phyloP scores from a whole-genome alignment of 2,888 invertebrate genomes.

The Pseudoips prasinana region DNA sequence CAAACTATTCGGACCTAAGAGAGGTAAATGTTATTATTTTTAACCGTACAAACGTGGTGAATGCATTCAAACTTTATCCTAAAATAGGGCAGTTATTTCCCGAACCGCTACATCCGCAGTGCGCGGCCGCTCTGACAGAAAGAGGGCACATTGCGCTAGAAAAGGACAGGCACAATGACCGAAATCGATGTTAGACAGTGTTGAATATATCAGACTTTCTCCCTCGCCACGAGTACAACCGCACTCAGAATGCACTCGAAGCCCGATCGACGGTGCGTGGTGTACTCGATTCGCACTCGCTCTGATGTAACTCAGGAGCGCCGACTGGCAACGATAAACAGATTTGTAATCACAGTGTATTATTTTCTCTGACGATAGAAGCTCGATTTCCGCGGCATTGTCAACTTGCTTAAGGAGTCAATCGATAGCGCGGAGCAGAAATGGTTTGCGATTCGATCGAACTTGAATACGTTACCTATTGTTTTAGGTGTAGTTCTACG shows the following conservation, averaged over 20 bases:
- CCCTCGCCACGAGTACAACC: conserved; percentile 53
- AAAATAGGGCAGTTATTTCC: conserved; percentile 58
- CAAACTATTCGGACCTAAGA: too few species aligned
- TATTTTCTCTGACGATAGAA: conserved; percentile 3
- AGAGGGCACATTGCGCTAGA: conserved; percentile 53
- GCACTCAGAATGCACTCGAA: conserved; percentile 64
- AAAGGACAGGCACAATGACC: conserved; percentile 50
- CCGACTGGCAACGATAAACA: conserved; percentile 20
- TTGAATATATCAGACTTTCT: conserved; percentile 33
- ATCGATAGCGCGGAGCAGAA: neutral
- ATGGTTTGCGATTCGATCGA: neutral
- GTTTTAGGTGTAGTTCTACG: neutral
- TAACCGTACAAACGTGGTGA: conserved; percentile 19
- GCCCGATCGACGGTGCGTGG: conserved; percentile 35
- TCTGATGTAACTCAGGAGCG: conserved; percentile 35
- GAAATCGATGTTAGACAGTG: conserved; percentile 68
- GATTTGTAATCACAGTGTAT: conserved; percentile 9
- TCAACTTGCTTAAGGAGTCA: neutral
- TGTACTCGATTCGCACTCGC: conserved; percentile 46
- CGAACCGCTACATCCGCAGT: conserved; percentile 60
- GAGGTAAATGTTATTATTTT: conserved; percentile 25
- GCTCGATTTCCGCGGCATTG: conserved; percentile 1
- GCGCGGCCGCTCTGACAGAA: conserved; percentile 42
- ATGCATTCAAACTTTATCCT: conserved; percentile 45
- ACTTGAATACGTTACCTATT: too few species aligned